Base-by-base conservation (phyloP, 1,140 invertebrate genomes). In the Odontomachus brunneus region DNA sequence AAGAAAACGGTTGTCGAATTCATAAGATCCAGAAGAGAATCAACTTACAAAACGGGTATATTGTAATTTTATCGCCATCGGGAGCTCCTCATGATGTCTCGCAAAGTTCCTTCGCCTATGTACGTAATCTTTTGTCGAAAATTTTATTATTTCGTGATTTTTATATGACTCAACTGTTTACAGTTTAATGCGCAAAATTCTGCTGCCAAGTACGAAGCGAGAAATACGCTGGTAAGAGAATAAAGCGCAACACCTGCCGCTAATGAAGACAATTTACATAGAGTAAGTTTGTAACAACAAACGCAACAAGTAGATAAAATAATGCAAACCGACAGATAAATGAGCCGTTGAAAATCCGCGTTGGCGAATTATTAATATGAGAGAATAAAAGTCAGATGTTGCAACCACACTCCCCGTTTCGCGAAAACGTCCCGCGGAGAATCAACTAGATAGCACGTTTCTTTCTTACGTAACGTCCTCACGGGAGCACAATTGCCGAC, bases 241-340 rank as follows among this genome's bases (percentile, higher is more conserved):
- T 44, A 11, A 44, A 44, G 9, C 38, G 9, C 9, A 44, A 44
- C 9, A 44, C 9, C 38, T 0, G 9, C 9, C 9, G 38, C 9
- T 44, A 44, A 44, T 44, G 4, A 59, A 60, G 22, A 75, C 24
- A 22, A 75, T 75, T 51, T 51, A 63, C 24, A 51, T 63, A 9
- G 22, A 2, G 26, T 19, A 72, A 57, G 17, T 48, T 14, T 51
- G 3, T n/a, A n/a, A n/a, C 12, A 4, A 15, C 12, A 1, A n/a
- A 3, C 26, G n/a, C 11, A 22, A 44, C 24, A 38, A 76, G 9
- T 33, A 19, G 12, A 24, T 24, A 65, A 65, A 19, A 5, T 7
- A 29, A 14, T 51, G 59, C n/a, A 51, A 22, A 65, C 29, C 17
- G 19, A 0, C 49, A 53, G 53, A 76, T 9, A 19, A 44, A 65